Conservation (phyloP, 2,888 invertebrate species). For the Altica lythri region DNA sequence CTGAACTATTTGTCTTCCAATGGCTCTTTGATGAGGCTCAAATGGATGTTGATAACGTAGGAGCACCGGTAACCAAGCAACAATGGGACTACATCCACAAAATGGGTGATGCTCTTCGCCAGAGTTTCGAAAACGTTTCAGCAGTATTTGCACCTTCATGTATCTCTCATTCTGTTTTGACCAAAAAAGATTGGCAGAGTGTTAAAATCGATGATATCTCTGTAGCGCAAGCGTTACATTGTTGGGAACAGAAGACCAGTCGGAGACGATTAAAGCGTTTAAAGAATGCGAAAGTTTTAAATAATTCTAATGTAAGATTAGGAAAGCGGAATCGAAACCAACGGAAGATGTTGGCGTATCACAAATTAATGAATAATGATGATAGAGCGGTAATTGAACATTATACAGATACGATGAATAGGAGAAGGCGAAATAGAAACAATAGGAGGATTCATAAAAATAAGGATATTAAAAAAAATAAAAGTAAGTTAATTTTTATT, state of each 20-base stretch:
- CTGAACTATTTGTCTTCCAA: conserved; percentile 91
- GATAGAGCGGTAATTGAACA: conserved; percentile 13
- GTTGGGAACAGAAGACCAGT: conserved; percentile 76
- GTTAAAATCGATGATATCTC: conserved; percentile 81
- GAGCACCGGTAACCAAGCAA: conserved; percentile 83
- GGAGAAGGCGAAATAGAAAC: conserved; percentile 40
- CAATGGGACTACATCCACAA: conserved; percentile 95
- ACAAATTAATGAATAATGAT: conserved; percentile 12
- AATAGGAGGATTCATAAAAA: conserved; percentile 44
- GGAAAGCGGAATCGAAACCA: conserved; percentile 26
- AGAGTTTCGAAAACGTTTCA: conserved; percentile 81
- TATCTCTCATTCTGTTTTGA: conserved; percentile 87
- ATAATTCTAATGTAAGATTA: conserved; percentile 27
- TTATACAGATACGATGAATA: conserved; percentile 38
- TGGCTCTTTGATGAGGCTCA: conserved; percentile 96
- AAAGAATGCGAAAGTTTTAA: conserved; percentile 28
- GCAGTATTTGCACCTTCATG: conserved; percentile 93
- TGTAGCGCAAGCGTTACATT: conserved; percentile 81
- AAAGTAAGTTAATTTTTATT: conserved; percentile 39
- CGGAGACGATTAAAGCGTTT: conserved; percentile 46
- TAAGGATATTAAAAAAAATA: too few species aligned
- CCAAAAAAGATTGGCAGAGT: conserved; percentile 84
- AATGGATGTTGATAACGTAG: conserved; percentile 90
- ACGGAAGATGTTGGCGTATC: conserved; percentile 13
- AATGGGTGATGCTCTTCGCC: conserved; percentile 82